Conservation (phyloP, 2,888 invertebrate genomes). For the Melangyna quadrimaculata region DNA sequence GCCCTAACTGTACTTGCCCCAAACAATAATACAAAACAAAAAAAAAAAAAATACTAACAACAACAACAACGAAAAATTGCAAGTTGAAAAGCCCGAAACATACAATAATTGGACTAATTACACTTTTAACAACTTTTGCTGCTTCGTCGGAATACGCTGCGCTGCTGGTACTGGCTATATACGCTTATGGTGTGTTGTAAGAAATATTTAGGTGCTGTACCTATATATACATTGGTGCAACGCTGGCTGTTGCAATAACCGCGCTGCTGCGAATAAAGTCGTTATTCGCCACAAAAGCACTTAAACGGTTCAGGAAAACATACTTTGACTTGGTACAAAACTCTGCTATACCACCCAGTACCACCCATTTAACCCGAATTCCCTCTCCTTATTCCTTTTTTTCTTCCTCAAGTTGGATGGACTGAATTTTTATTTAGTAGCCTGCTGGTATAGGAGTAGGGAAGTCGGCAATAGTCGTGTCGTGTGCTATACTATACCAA, state of each 20-base stretch:
- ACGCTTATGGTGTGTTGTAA: background rate
- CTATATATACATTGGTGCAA: background rate
- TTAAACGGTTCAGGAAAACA: constrained; percentile 71
- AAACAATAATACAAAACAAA: constrained; percentile 6
- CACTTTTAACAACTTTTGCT: constrained; percentile 71
- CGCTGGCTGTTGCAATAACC: constrained; percentile 43
- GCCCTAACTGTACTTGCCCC: constrained; percentile 17
- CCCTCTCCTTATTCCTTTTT: background rate
- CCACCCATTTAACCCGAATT: background rate
- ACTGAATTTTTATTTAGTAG: constrained; percentile 68
- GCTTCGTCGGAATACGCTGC: constrained; percentile 17
- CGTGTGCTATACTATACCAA: constrained; percentile 9
- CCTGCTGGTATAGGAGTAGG: background rate
- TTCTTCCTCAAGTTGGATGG: constrained; percentile 16
- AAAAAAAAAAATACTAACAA: constrained; percentile 8
- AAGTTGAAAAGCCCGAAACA: constrained; percentile 51
- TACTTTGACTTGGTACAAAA: constrained; percentile 68
- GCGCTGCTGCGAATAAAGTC: constrained; percentile 64
- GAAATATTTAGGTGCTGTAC: too few relatives aligned
- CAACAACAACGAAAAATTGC: background rate
- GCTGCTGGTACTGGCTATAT: background rate
- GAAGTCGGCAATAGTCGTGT: background rate
- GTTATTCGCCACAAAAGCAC: constrained; percentile 71
- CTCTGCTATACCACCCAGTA: background rate
- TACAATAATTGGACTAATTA: constrained; percentile 72